A percentile compares a stretch with the other conserved stretches of the same genome.
Evolutionary conservation across 2,888 invertebrate species (phyloP).

Genomic region (Opisthograptis luteolata): DNA sequence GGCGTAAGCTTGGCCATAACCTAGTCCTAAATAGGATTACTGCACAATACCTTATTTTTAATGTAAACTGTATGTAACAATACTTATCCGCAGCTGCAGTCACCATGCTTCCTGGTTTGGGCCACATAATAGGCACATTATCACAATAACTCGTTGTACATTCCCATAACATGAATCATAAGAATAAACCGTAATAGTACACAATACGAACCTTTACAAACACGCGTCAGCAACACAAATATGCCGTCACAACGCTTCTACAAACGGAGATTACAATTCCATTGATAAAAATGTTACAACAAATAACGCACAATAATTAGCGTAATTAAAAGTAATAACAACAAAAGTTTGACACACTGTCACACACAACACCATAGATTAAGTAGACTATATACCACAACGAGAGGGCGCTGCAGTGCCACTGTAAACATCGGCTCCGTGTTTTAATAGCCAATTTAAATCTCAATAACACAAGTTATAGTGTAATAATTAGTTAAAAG

Average conservation of each 20-base stretch:
- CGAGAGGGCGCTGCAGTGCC: too few relatives aligned
- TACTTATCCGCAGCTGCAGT: conserved; percentile 39
- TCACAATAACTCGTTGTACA: conserved; percentile 65
- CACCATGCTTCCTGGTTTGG: conserved; percentile 63
- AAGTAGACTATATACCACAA: too few relatives aligned
- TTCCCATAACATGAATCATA: conserved; percentile 79
- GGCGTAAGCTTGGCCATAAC: conserved; percentile 49
- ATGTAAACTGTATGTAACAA: conserved; percentile 32
- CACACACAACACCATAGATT: conserved; percentile 49
- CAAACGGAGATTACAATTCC: conserved; percentile 51
- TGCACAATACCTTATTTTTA: conserved; percentile 27
- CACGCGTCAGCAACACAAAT: conserved; percentile 42
- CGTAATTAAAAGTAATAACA: conserved; percentile 69
- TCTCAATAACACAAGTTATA: too few relatives aligned
- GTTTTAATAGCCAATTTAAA: too few relatives aligned
- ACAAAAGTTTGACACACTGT: conserved; percentile 81
- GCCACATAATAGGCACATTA: conserved; percentile 58
- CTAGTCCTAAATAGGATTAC: conserved; percentile 52
- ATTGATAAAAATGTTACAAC: conserved; percentile 61
- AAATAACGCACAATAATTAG: conserved; percentile 55
- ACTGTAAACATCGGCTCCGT: too few relatives aligned
- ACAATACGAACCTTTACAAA: conserved; percentile 56
- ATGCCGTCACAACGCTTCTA: conserved; percentile 38
- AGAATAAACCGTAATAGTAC: conserved; percentile 54
- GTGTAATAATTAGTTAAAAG: too few relatives aligned